Evolutionary conservation across 2,113 vertebrate genomes (phyloP), one percentile per base, ranked within the genome.

Genomic region (Thunnus maccoyii): DNA sequence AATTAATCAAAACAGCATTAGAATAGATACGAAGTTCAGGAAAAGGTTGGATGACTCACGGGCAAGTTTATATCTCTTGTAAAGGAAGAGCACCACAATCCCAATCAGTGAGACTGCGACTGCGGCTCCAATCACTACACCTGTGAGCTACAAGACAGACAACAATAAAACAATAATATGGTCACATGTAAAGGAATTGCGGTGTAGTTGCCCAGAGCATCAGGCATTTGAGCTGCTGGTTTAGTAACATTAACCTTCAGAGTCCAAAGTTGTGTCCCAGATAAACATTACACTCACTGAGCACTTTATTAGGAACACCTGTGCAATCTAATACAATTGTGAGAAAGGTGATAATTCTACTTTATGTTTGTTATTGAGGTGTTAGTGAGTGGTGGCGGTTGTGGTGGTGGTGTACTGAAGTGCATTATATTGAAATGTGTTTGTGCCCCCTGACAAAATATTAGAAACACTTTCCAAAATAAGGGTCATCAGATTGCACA

Each of bases 91-190:
- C 62, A 97, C 78, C 17, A 95, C 69, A 25, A 96, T 69, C 5
- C 95, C 95, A 36, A 95, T 93, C 1, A 98, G 88, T 0, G 88
- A 69, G 13, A 98, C 76, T 0, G 96, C 96, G 0, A 96, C 94
- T 10, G 94, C 93, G 3, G 95, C 96, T 58, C 98, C 97, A 13
- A 97, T 96, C 17, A 95, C 90, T 50, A 97, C 95, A 47, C 97
- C 98, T 0, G 95, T 95, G 76, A 99, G 86, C 98, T 99, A 65
- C 2, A 92, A 84, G 61, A 93, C 3, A 89, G 18, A 82, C 27
- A 72, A 71, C 13, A 58, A 48, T 57, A 14, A 9, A 52, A 17
- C 13, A 65, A 48, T 5, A 10, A 14, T 27, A 17, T 27, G 15
- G 48, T 72, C 48, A 75, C 17, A 63, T 32, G n/a, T 73, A 25